Evolutionary conservation across 2,888 invertebrate genomes (phyloP), one percentile per base, ranked within the genome.

Genomic region (Azorinus chamasolen): DNA sequence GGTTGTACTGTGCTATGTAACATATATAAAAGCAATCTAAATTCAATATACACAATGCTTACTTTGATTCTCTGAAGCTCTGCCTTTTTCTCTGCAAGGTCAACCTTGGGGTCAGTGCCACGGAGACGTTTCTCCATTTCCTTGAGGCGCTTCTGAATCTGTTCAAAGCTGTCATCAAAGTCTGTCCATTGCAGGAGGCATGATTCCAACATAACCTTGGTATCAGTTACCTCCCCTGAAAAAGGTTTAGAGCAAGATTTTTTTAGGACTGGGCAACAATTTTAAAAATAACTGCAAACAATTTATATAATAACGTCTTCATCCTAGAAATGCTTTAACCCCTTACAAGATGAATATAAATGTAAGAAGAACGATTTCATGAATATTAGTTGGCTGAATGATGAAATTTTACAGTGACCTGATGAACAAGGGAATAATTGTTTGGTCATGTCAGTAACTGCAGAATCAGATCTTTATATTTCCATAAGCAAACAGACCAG

Each of bases 101-200:
- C 92, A 41, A 86, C 84, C 41, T 90, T 91, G 27, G 90, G 86
- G 53, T 89, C 90, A 2, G 86, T 83, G 20, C 90, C 91, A 24
- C 87, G 73, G 46, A 92, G 80, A 93, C 98, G 97, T 5, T 97
- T 97, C 94, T 98, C 98, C 87, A 97, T 95, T 89, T 98, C 98
- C 39, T 96, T 96, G 75, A 99, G 97, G 98, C 98, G 98, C 95
- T 97, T 97, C 89, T 97, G 96, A 18, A 98, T 96, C 93, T 98
- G 97, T 91, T 98, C 98, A 93, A 97, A 97, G 4, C 97, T 96
- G 43, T 96, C 94, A n/a, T 96, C 96, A 91, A 98, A 98, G 91
- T 98, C 98, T 50, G 97, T 96, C 91, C 98, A 97, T 91, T 98
- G 97, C 83, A 97, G 95, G 37, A 98, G 94, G 90, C 98, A 98